phyloP scores from a whole-genome alignment of 1,140 invertebrate species.

The Drosophila insularis region DNA sequence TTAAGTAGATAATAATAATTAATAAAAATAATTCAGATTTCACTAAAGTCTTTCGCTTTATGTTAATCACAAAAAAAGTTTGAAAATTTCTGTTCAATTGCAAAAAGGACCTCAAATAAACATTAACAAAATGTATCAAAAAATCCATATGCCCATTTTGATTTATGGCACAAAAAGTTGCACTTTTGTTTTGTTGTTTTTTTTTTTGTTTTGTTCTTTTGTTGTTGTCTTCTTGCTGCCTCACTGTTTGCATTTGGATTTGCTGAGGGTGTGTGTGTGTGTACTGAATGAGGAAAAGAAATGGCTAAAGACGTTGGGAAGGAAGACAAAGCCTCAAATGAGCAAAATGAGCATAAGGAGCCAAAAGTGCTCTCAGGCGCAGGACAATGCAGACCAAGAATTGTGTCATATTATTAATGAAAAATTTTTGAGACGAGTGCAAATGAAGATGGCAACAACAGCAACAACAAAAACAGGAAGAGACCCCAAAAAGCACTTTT shows the following conservation, averaged over 20 bases:
- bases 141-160: constrained; percentile 1
- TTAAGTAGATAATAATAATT: too few species aligned
- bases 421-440: constrained; percentile 52
- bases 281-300: constrained; percentile 72
- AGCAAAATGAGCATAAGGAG: constrained; percentile 78
- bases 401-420: constrained; percentile 80
- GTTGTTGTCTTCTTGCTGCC: constrained; percentile 22
- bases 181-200: constrained; percentile 42
- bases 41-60: too few species aligned
- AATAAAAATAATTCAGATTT: too few species aligned
- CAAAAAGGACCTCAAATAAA: too few species aligned
- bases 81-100: background rate
- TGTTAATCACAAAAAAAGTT: background rate
- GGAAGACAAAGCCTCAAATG: constrained; percentile 76
- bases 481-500: constrained; percentile 51
- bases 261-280: constrained; percentile 35
- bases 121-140: background rate
- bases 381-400: constrained; percentile 70
- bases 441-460: constrained; percentile 39
- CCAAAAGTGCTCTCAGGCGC: constrained; percentile 74
- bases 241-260: constrained; percentile 69
- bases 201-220: background rate
- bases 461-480: constrained; percentile 57
- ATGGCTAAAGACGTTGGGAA: constrained; percentile 53
- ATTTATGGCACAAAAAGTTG: constrained; percentile 20